A percentile compares a stretch with the other conserved stretches of the same genome.
These are phyloP conservation scores for Parnassius smintheus DNA, from an alignment of 2,888 invertebrate species.

Conservation along the genomic window DNA sequence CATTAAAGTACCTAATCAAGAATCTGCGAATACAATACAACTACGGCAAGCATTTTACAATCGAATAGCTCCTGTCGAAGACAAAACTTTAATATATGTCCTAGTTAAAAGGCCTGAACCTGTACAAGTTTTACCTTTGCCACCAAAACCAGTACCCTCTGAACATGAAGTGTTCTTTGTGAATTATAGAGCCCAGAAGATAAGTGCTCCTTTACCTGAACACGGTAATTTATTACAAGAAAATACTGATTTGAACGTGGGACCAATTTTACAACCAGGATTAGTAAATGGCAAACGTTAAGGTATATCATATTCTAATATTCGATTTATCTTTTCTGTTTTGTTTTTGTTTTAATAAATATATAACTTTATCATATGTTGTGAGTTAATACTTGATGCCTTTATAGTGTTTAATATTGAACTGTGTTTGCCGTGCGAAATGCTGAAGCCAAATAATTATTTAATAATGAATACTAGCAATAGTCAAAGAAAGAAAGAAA, in stretches of 20 bases:
- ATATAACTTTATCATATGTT: too few species aligned
- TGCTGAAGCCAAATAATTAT: slow-evolving; percentile 6
- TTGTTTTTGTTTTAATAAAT: too few species aligned
- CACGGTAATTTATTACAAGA: slow-evolving; percentile 12
- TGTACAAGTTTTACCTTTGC: slow-evolving; percentile 50
- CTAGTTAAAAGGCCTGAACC: slow-evolving; percentile 85
- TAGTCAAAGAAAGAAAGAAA: too few species aligned
- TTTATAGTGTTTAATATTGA: too few species aligned
- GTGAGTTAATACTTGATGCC: too few species aligned
- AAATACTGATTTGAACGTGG: slow-evolving; percentile 29
- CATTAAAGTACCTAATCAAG: slow-evolving; percentile 86
- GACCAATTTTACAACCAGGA: slow-evolving; percentile 36
- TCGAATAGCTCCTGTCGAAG: slow-evolving; percentile 78
- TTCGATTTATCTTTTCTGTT: too few species aligned
- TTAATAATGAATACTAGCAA: too few species aligned
- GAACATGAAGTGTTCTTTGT: slow-evolving; percentile 89
- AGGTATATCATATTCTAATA: neutral
- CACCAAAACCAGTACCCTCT: slow-evolving; percentile 35
- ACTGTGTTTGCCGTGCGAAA: neutral
- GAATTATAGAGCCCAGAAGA: slow-evolving; percentile 62
- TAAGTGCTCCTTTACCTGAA: neutral
- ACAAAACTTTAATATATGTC: slow-evolving; percentile 88
- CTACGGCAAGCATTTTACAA: slow-evolving; percentile 79
- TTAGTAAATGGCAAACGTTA: slow-evolving; percentile 34
- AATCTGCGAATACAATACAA: slow-evolving; percentile 52